Evolutionary conservation across 2,113 vertebrate genomes (phyloP).

Genomic region (Caretta caretta): DNA sequence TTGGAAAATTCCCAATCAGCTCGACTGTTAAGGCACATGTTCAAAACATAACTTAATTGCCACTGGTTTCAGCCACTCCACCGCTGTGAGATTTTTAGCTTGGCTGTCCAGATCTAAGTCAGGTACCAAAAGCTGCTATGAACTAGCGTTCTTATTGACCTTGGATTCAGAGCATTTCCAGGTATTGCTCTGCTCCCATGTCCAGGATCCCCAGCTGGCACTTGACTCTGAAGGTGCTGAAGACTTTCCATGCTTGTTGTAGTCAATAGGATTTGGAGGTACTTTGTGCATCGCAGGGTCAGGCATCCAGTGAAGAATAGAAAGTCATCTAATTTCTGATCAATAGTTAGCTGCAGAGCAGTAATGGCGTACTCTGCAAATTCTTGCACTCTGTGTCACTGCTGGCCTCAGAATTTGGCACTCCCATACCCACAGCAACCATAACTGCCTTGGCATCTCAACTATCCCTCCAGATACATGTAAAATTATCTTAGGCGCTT

Average conservation of each 20-base stretch:
- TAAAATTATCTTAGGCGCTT: fast-evolving
- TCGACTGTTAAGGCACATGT: fast-evolving
- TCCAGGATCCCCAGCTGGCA: not conserved
- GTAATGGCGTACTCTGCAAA: too few relatives aligned
- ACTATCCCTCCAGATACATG: not conserved
- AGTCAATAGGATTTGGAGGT: not conserved
- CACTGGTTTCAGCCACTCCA: not conserved
- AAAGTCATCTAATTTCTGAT: not conserved
- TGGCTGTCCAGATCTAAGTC: not conserved
- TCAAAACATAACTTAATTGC: not conserved
- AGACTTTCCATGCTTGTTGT: not conserved
- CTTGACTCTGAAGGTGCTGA: not conserved
- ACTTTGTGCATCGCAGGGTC: fast-evolving
- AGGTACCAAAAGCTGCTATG: not conserved
- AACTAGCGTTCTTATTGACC: not conserved
- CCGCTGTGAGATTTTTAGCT: not conserved
- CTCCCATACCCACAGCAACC: not conserved
- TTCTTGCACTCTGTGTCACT: not conserved
- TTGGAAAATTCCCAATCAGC: too few relatives aligned
- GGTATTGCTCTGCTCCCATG: not conserved
- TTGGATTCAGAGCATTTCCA: not conserved
- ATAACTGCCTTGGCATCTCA: not conserved
- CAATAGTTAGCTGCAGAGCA: fast-evolving
- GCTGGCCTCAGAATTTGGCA: fast-evolving
- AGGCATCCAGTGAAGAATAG: not conserved